These are phyloP conservation scores for Armadillidium nasatum DNA, from an alignment of 1,140 invertebrate species.

Conservation along the genomic window DNA sequence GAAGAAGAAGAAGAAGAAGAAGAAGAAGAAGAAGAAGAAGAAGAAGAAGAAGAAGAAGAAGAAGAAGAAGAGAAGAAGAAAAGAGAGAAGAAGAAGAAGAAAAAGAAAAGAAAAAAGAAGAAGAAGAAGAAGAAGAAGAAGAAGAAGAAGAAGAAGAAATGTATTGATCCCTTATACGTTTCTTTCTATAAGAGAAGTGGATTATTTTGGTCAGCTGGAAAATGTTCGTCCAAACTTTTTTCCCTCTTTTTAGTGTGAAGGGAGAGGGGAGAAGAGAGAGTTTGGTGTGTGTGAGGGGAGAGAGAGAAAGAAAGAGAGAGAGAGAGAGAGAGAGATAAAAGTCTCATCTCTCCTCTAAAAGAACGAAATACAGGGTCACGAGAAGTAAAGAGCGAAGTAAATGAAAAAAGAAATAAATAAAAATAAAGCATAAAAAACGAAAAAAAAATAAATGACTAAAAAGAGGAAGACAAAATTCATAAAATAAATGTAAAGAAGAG, in stretches of 20 bases:
- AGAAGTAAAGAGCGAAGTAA: too few species aligned
- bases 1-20: too few species aligned
- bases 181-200: background rate
- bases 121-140: background rate
- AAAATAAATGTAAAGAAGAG: too few species aligned
- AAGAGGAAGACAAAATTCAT: too few species aligned
- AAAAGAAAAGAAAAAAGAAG: background rate
- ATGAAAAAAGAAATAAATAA: too few species aligned
- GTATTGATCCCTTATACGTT: background rate
- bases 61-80: background rate
- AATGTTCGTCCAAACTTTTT: conserved; percentile 7
- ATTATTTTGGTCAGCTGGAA: conserved; percentile 3
- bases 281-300: background rate
- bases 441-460: too few species aligned
- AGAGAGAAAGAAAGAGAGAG: background rate
- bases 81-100: background rate
- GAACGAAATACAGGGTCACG: too few species aligned
- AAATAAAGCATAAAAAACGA: too few species aligned
- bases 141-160: background rate
- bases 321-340: background rate
- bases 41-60: background rate
- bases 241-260: background rate
- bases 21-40: background rate
- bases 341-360: too few species aligned
- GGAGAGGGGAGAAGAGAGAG: background rate